Conservation (phyloP, 64 coral and sea anemone genomes). For the Astreopora myriophthalma region DNA sequence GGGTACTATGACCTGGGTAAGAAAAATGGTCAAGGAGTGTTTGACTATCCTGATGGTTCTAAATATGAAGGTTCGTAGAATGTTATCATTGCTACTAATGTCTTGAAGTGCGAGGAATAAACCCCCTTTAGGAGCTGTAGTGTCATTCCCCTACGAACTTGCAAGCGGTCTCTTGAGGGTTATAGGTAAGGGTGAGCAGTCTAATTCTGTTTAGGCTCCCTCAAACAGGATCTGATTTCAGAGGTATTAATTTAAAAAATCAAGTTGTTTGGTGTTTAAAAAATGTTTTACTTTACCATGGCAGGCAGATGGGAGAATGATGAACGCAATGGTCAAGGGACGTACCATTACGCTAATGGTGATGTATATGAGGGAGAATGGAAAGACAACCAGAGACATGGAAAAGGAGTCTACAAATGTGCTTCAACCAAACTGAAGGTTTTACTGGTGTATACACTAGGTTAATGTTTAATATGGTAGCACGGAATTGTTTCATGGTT, state of each 20-base stretch:
- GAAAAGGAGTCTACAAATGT: constrained; percentile 71
- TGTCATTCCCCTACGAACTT: no score
- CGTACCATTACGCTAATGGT: constrained; percentile 79
- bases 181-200: no score
- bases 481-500: no score
- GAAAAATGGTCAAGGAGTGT: constrained; percentile 82
- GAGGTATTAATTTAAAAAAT: no score
- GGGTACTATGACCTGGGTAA: constrained; percentile 70
- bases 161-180: no score
- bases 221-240: no score
- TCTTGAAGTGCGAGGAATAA: no score
- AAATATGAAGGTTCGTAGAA: constrained; percentile 88
- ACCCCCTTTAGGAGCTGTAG: no score
- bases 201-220: no score
- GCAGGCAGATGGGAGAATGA: constrained; percentile 77
- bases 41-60: constrained; percentile 95
- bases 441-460: not conserved
- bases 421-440: constrained; percentile 73
- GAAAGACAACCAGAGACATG: constrained; percentile 78
- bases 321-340: constrained; percentile 69
- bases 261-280: not conserved
- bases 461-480: no score
- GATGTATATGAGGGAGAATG: constrained; percentile 90
- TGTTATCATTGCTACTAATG: not conserved
- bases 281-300: no score